Conservation (phyloP, 2,113 vertebrate genomes). For the Capreolus pygargus region DNA sequence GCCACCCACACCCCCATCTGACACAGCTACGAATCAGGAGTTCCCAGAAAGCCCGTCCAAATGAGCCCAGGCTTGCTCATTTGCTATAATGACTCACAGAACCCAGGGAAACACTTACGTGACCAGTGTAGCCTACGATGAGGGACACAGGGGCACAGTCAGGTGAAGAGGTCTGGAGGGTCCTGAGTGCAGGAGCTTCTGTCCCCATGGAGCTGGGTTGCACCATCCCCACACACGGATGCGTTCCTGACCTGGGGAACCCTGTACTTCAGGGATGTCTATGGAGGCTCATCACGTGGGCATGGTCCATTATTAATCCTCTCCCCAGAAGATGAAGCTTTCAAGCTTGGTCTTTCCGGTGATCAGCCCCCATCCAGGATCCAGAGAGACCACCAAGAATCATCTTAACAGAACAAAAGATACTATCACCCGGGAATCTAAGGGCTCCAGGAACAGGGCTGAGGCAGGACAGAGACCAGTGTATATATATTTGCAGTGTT, state of each 20-base stretch:
- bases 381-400: neutral
- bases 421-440: neutral
- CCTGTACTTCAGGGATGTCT: neutral
- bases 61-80: neutral
- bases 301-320: rapidly evolving
- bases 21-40: neutral
- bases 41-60: neutral
- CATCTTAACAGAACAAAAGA: too few species aligned
- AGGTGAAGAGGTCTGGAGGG: neutral
- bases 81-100: neutral
- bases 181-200: neutral
- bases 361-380: neutral
- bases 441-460: too few species aligned
- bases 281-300: neutral
- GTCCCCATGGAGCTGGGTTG: neutral
- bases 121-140: neutral
- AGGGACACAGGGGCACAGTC: too few species aligned
- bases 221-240: neutral
- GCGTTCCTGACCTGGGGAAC: rapidly evolving
- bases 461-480: too few species aligned
- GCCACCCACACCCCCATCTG: neutral
- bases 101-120: neutral
- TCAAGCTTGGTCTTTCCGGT: neutral
- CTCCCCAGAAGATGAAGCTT: neutral
- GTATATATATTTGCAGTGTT: neutral